These are phyloP conservation scores for Meloidogyne exigua DNA, from an alignment of 1,140 invertebrate genomes.

Conservation along the genomic window DNA sequence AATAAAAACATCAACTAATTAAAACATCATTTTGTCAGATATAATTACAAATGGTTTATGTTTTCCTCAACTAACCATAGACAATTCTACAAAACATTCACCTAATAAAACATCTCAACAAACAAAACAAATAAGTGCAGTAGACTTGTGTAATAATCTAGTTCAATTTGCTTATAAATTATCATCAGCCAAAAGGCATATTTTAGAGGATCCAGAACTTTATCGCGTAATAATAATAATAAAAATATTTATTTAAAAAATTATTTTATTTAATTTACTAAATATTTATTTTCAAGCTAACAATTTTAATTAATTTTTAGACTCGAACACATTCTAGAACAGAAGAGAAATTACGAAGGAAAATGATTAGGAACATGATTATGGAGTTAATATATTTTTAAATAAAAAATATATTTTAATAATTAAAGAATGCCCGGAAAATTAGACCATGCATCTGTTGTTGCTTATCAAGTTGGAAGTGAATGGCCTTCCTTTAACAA, in stretches of 20 bases:
- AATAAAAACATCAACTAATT: too few species aligned
- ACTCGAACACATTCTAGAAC: conserved; percentile 67
- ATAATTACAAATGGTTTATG: conserved; percentile 72
- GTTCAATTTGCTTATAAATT: conserved; percentile 73
- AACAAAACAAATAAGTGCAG: conserved; percentile 57
- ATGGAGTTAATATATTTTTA: conserved; percentile 64
- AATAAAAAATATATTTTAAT: neutral
- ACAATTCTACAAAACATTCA: neutral
- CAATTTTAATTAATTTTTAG: conserved; percentile 32
- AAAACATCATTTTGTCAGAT: conserved; percentile 65
- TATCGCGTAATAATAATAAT: conserved; percentile 71
- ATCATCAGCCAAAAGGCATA: conserved; percentile 74
- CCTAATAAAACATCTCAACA: neutral
- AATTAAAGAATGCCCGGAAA: conserved; percentile 76
- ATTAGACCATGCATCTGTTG: conserved; percentile 83
- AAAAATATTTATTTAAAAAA: neutral
- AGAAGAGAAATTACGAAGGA: conserved; percentile 72
- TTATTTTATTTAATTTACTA: neutral
- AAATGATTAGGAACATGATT: conserved; percentile 74
- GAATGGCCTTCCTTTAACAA: neutral
- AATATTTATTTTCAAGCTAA: too few species aligned
- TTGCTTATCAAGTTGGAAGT: conserved; percentile 74
- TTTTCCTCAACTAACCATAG: neutral
- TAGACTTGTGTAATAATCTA: conserved; percentile 73
- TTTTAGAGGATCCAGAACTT: conserved; percentile 78